Base-by-base conservation (phyloP, 2,797 vertebrate species). In the Somateria mollissima region DNA sequence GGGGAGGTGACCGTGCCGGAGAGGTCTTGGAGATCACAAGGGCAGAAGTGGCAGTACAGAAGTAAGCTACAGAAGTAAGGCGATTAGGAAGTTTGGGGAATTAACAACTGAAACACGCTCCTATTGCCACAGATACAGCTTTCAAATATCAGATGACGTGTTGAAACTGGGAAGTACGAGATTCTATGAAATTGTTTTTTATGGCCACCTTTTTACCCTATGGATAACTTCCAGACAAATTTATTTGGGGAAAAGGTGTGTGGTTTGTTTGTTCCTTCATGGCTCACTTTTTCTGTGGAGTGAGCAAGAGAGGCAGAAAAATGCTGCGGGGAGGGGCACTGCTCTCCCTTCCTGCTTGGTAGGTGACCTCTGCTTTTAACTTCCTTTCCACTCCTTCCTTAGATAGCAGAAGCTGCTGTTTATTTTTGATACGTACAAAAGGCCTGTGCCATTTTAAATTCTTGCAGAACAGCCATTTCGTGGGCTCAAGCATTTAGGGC, bases 401-500 rank as follows among this genome's bases (percentile, higher is more conserved):
- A 90, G 78, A 80, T 73, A 89, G 60, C 54, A 95, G 78, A 82
- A 88, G 41, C 57, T 72, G 16, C 88, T 91, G 90, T 93, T 97
- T 94, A 10, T 80, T 87, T 90, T 90, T 94, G 83, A 78, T 92
- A 87, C 0, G 51, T 84, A 74, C 27, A 45, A 72, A 89, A 90
- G 61, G 32, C 58, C 51, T 54, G 66, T 94, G 81, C 94, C 93
- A 95, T 95, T 95, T 96, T 94, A 94, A 84, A 89, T 89, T 82
- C 75, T 95, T 72, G 27, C 81, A 93, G 90, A 84, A 87, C 91
- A 89, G 93, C 93, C 95, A 96, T 96, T 96, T 97, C 4, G 4
- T 94, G 75, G 65, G 36, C 60, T 69, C 0, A 1, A 71, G 61
- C 2, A 0, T 84, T 94, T 13, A 73, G 61, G 90, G 71, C 71